phyloP scores from a whole-genome alignment of 2,888 invertebrate species.

The Agrypnus murinus region DNA sequence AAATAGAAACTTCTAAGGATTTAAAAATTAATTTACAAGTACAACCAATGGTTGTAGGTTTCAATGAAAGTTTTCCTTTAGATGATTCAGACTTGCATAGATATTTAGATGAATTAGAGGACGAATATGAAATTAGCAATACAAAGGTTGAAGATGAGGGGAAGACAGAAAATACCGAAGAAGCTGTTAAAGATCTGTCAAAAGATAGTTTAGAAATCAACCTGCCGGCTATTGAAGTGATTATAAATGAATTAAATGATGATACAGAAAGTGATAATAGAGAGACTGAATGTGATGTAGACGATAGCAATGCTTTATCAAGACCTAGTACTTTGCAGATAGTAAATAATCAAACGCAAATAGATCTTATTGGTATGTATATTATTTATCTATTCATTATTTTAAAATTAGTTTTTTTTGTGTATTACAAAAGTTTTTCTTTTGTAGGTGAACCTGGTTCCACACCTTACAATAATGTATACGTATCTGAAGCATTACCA shows the following conservation, averaged over 20 bases:
- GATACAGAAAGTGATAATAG: neutral
- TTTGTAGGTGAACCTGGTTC: constrained; percentile 67
- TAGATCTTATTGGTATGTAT: constrained; percentile 41
- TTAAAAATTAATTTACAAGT: neutral
- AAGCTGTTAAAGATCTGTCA: neutral
- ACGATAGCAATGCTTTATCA: constrained; percentile 8
- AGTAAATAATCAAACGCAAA: constrained; percentile 29
- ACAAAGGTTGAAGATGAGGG: neutral
- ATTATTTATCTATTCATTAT: neutral
- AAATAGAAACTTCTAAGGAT: constrained; percentile 28
- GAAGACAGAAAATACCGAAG: neutral
- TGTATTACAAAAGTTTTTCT: too few species aligned
- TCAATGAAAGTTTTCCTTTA: constrained; percentile 64
- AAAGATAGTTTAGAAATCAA: neutral
- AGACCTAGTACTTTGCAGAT: constrained; percentile 39
- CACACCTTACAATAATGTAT: constrained; percentile 70
- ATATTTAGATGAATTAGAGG: constrained; percentile 67
- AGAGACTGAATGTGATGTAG: constrained; percentile 21
- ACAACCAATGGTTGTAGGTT: constrained; percentile 56
- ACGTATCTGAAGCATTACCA: constrained; percentile 63
- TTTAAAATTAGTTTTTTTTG: neutral
- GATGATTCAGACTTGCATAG: constrained; percentile 67
- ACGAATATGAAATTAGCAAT: constrained; percentile 55
- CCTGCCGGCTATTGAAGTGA: neutral
- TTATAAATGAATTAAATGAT: neutral